Percentiles rank a stretch among this genome's conserved stretches.
Evolutionary conservation across 2,113 vertebrate species (phyloP).

Genomic region (Ardeotis arabs): DNA sequence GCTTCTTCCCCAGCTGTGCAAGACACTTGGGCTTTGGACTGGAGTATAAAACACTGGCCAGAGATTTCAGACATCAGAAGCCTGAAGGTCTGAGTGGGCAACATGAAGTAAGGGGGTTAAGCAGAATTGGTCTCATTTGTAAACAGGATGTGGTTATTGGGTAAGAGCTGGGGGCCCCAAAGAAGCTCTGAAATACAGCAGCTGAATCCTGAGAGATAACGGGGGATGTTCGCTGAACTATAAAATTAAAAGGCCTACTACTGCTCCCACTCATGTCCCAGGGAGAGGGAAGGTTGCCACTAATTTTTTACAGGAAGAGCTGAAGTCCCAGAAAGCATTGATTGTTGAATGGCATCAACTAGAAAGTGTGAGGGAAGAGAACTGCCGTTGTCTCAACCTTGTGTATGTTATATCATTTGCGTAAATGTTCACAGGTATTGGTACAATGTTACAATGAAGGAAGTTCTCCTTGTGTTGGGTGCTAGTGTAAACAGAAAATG

Average conservation of each 20-base stretch:
- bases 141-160: conserved; percentile 55
- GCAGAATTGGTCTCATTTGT: not conserved
- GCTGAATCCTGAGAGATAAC: not conserved
- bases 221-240: not conserved
- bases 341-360: not conserved
- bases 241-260: not conserved
- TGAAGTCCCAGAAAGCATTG: not conserved
- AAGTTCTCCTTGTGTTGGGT: not conserved
- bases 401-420: not conserved
- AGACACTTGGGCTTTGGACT: not conserved
- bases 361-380: not conserved
- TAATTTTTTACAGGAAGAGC: not conserved
- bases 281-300: not conserved
- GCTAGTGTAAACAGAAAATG: not conserved
- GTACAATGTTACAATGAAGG: not conserved
- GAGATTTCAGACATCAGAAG: not conserved
- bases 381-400: not conserved
- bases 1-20: not conserved
- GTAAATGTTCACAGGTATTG: not conserved
- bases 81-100: not conserved
- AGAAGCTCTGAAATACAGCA: not conserved
- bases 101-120: not conserved
- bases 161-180: not conserved
- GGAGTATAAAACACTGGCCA: not conserved
- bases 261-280: not conserved